A percentile compares a stretch with the other conserved stretches of the same genome.
phyloP scores from a whole-genome alignment of 2,797 vertebrate species.

The Bovichtus variegatus region DNA sequence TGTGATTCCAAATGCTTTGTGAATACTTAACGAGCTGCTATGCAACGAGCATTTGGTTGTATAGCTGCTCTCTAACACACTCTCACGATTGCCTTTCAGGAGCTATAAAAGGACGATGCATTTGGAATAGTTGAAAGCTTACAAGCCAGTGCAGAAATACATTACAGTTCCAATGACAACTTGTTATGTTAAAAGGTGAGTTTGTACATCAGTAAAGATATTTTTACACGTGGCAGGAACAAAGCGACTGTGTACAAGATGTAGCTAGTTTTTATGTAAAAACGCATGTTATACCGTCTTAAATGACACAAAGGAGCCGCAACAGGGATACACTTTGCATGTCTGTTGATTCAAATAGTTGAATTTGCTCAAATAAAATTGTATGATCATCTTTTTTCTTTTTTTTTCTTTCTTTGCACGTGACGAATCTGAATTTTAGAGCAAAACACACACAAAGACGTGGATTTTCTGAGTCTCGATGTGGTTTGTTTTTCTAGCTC shows the following conservation, averaged over 20 bases:
- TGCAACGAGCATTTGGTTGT: constrained; percentile 25
- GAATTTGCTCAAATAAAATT: neutral
- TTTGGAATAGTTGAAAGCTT: neutral
- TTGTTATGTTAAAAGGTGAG: constrained; percentile 23
- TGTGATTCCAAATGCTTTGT: constrained; percentile 49
- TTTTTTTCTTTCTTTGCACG: neutral
- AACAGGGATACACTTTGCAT: neutral
- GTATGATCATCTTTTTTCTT: neutral
- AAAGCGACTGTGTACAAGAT: neutral
- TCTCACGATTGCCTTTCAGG: neutral
- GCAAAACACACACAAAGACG: neutral
- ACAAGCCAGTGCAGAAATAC: constrained; percentile 6
- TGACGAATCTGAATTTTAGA: neutral
- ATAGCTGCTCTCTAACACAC: constrained; percentile 25
- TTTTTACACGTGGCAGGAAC: constrained; percentile 12
- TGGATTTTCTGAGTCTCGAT: neutral
- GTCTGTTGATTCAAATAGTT: neutral
- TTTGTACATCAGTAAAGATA: neutral
- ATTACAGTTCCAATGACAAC: neutral
- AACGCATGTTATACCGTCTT: neutral
- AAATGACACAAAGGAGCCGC: neutral
- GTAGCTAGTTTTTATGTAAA: neutral
- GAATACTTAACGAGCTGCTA: constrained; percentile 67
- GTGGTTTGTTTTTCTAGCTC: no score
- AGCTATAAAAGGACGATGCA: neutral